phyloP scores from a whole-genome alignment of 2,888 invertebrate species.

The Andrena hattorfiana region DNA sequence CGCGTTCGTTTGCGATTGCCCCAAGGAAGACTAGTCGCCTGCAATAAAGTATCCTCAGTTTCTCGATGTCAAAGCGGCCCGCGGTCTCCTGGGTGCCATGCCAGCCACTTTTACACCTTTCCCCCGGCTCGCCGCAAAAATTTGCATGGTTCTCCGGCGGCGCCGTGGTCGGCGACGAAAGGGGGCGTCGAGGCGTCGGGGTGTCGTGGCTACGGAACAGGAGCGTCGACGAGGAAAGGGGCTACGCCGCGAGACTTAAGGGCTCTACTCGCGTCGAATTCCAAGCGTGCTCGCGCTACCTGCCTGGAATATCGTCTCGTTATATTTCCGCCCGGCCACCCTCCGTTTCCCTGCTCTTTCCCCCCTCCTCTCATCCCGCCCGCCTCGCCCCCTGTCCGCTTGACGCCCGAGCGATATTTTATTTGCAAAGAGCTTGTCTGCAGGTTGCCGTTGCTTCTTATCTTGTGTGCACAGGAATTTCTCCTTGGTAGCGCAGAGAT shows the following conservation, averaged over 20 bases:
- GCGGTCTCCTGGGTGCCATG: constrained; percentile 42
- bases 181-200: constrained; percentile 21
- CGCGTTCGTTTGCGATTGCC: constrained; percentile 9
- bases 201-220: constrained; percentile 32
- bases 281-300: constrained; percentile 72
- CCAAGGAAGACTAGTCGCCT: constrained; percentile 28
- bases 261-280: constrained; percentile 70
- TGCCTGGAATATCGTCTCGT: constrained; percentile 76
- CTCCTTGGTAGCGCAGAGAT: constrained; percentile 59
- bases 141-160: constrained; percentile 36
- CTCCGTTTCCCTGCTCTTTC: constrained; percentile 39
- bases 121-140: constrained; percentile 34
- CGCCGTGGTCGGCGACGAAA: constrained; percentile 9
- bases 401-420: constrained; percentile 76
- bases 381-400: constrained; percentile 30
- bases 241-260: constrained; percentile 64
- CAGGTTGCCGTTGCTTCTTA: constrained; percentile 74
- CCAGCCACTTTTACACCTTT: constrained; percentile 35
- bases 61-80: constrained; percentile 14
- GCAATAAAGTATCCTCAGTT: constrained; percentile 47
- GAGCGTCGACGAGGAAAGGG: constrained; percentile 24
- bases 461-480: constrained; percentile 80
- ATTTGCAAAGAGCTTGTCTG: constrained; percentile 76
- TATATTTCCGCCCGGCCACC: constrained; percentile 67
- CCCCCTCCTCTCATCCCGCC: background rate